Evolutionary conservation across 2,113 vertebrate genomes (phyloP), one percentile per base, ranked within the genome.

Genomic region (Seriola dumerili): DNA sequence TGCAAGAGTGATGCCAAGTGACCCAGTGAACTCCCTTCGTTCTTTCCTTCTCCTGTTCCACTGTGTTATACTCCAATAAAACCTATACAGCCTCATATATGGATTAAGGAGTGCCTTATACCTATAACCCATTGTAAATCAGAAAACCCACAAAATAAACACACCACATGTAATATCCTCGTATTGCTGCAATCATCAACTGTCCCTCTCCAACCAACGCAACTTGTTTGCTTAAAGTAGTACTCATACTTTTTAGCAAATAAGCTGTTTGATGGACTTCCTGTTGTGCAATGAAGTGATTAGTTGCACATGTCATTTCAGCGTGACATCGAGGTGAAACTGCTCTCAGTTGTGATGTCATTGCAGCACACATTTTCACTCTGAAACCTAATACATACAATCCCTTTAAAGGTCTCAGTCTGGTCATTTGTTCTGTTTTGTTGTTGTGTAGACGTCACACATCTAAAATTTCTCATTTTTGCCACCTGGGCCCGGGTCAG

Each of bases 221-320:
- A 23, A 71, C 46, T 48, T 89, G 83, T 90, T 91, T 91, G 83
- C 77, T 85, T 1, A 86, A 81, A 83, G 67, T 59, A 58, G 88
- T 62, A 80, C 81, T 88, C 85, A 91, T 76, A 29, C 61, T 64
- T 80, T 88, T 85, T 10, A 80, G 74, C 78, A 85, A 86, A 87
- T 80, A 83, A 23, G 38, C 58, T 23, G 23, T 71, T 86, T 57
- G 71, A 78, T 80, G 55, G 44, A 72, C 54, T 81, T 73, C 57
- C 74, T 74, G 66, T 88, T 91, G 76, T 63, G 86, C 74, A 92
- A 91, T 63, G 29, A 3, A 72, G 42, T 64, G 42, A 52, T 17
- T 61, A 40, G 58, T 55, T 14, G 57, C 14, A 57, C 67, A 69
- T 46, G 50, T 46, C 1, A 65, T 21, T 34, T 12, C 21, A 61